phyloP scores from a whole-genome alignment of 2,888 invertebrate species.

The Melinopterus prodromus region DNA sequence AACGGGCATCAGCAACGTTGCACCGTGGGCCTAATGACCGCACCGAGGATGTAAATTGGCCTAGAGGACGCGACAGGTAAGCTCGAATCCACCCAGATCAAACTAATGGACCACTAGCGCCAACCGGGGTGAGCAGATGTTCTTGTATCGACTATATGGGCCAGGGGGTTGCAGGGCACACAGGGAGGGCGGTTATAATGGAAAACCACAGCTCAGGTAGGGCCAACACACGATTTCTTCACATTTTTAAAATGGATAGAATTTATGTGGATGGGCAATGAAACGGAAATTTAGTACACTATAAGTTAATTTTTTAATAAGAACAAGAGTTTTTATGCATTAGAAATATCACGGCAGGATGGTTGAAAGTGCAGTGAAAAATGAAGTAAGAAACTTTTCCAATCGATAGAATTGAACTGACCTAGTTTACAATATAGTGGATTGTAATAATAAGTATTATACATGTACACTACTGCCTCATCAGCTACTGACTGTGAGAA shows the following conservation, averaged over 20 bases:
- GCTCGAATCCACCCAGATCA: slow-evolving; percentile 13
- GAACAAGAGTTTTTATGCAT: no score
- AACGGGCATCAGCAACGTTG: slow-evolving; percentile 22
- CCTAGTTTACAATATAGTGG: no score
- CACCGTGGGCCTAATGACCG: slow-evolving; percentile 17
- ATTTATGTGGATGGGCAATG: no score
- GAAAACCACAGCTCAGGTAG: neutral
- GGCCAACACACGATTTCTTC: neutral
- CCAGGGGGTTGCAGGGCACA: neutral
- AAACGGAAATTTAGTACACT: no score
- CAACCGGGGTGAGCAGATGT: neutral
- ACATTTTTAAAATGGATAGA: neutral
- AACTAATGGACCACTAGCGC: slow-evolving; percentile 14
- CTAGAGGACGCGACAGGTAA: slow-evolving; percentile 13
- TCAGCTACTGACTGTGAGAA: no score
- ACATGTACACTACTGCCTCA: no score
- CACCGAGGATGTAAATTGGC: slow-evolving; percentile 17
- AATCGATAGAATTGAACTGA: no score
- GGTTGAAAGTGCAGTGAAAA: no score
- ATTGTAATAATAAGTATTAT: no score
- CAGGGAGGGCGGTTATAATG: neutral
- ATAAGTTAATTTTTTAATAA: no score
- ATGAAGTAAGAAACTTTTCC: no score
- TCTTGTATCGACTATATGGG: neutral
- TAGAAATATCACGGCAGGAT: no score